Evolutionary conservation across 1,140 invertebrate genomes (phyloP).

Genomic region (Drosophila lacertosa): DNA sequence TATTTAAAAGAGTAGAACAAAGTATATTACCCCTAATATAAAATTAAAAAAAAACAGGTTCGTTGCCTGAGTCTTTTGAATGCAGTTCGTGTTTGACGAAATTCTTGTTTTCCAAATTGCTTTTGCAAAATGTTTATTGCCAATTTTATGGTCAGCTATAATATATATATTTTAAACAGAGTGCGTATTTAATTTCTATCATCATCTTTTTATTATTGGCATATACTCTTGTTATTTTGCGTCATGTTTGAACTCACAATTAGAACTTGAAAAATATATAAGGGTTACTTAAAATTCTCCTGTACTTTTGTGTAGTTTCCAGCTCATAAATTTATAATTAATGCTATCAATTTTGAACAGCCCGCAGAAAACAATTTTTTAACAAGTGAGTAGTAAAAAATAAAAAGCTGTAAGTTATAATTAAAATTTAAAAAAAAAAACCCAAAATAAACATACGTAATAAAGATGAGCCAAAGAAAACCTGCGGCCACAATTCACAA

Average conservation of each 20-base stretch:
- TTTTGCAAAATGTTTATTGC: conserved; percentile 1
- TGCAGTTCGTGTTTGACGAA: conserved; percentile 21
- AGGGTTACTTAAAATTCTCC: neutral
- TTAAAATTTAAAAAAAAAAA: conserved; percentile 45
- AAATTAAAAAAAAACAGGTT: conserved; percentile 55
- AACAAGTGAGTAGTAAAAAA: conserved; percentile 45
- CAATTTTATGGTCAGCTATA: conserved; percentile 9
- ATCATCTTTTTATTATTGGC: neutral
- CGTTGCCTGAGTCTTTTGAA: conserved; percentile 41
- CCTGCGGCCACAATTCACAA: conserved; percentile 31
- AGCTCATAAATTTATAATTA: conserved; percentile 16
- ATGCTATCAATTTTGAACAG: conserved; percentile 15
- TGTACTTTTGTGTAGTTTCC: neutral
- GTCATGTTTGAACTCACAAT: neutral
- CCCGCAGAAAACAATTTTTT: conserved; percentile 31
- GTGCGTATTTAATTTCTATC: neutral
- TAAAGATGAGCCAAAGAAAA: conserved; percentile 39
- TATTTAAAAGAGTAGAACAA: neutral
- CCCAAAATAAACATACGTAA: conserved; percentile 37
- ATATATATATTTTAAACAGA: conserved; percentile 14
- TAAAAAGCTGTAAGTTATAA: conserved; percentile 50
- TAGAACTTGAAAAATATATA: neutral
- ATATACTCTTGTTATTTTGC: neutral
- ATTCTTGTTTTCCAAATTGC: conserved; percentile 21
- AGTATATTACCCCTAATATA: conserved; percentile 10